These are phyloP conservation scores for Pollenia griseotomentosa DNA, from an alignment of 2,888 invertebrate species.

Conservation along the genomic window DNA sequence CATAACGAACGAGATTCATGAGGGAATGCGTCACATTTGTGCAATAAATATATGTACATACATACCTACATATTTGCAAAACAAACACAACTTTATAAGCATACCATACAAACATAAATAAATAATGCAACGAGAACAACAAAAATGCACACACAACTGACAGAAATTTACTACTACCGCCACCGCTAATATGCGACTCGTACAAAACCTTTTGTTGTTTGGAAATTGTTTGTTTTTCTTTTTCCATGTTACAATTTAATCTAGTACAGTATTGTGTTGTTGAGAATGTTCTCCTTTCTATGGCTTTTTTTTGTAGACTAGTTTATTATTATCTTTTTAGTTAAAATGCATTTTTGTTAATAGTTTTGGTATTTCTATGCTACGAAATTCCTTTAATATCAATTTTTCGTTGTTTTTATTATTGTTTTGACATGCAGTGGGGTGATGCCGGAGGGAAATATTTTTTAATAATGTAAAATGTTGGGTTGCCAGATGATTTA, in stretches of 20 bases:
- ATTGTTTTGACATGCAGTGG: background rate
- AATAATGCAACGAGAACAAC: background rate
- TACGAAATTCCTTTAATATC: constrained; percentile 55
- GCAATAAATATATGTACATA: constrained; percentile 21
- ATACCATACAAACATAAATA: background rate
- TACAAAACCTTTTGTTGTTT: constrained; percentile 24
- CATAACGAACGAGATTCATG: constrained; percentile 58
- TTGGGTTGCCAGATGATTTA: background rate
- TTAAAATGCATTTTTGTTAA: constrained; percentile 46
- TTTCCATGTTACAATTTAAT: constrained; percentile 28
- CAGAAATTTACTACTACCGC: constrained; percentile 3
- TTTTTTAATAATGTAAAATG: background rate
- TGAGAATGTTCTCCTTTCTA: constrained; percentile 43
- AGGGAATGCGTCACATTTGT: constrained; percentile 65
- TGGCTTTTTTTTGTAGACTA: constrained; percentile 53
- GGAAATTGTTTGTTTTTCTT: constrained; percentile 38
- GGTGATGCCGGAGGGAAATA: constrained; percentile 6
- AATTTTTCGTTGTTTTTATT: constrained; percentile 26
- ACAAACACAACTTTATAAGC: background rate
- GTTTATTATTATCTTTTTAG: constrained; percentile 51
- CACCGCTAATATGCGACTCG: background rate
- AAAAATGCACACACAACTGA: constrained; percentile 3
- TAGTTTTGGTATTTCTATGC: constrained; percentile 66
- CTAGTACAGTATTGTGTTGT: background rate
- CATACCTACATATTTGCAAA: background rate